These are phyloP conservation scores for Drosophila acutilabella DNA, from an alignment of 2,888 invertebrate genomes.

Conservation along the genomic window DNA sequence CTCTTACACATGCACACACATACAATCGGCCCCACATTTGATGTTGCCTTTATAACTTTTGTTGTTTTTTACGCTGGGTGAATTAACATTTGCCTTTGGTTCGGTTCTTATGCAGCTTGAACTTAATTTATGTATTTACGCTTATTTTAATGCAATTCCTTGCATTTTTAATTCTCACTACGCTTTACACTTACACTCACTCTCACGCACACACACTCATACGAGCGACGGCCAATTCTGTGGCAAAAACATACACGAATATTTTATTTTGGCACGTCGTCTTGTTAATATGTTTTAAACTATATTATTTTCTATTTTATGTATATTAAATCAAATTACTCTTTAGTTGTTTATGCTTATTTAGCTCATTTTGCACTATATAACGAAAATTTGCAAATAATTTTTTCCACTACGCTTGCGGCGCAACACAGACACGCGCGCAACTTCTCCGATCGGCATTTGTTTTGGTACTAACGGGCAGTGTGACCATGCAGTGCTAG, in stretches of 20 bases:
- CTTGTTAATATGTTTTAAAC: conserved; percentile 18
- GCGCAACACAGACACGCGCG: conserved; percentile 58
- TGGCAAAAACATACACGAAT: conserved; percentile 32
- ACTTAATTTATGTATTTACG: conserved; percentile 43
- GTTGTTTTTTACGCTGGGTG: conserved; percentile 50
- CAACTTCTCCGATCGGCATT: conserved; percentile 59
- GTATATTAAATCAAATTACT: conserved; percentile 26
- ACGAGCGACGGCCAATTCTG: conserved; percentile 37
- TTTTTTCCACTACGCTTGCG: conserved; percentile 57
- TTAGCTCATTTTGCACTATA: conserved; percentile 31
- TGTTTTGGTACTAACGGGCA: conserved; percentile 64
- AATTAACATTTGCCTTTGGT: conserved; percentile 52
- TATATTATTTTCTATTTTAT: background rate
- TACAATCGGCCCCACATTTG: conserved; percentile 37
- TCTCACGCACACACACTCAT: conserved; percentile 34
- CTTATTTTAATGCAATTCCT: conserved; percentile 37
- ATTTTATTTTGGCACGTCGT: conserved; percentile 1
- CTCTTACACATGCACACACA: conserved; percentile 22
- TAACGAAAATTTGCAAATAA: conserved; percentile 40
- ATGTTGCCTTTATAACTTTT: conserved; percentile 42
- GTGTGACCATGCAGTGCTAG: conserved; percentile 41
- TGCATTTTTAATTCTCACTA: conserved; percentile 48
- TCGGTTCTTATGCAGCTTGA: conserved; percentile 37
- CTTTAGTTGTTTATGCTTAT: conserved; percentile 35
- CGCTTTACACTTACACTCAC: conserved; percentile 27